Evolutionary conservation across 35 echinoderm and acorn worm genomes (phyloP).

Genomic region (Strongylocentrotus purpuratus): DNA sequence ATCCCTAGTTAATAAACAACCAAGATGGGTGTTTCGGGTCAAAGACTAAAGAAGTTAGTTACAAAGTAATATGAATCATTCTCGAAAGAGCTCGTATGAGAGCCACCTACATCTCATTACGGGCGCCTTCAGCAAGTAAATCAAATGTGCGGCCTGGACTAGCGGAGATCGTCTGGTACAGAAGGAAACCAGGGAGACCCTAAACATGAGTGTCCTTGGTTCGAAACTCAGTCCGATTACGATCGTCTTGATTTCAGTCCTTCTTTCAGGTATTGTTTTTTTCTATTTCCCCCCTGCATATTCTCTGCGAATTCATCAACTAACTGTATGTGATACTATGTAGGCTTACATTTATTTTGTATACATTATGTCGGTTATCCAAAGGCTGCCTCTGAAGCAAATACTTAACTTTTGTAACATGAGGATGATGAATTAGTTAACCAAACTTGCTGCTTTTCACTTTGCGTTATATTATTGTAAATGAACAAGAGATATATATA

Average conservation of each 20-base stretch:
- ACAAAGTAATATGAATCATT: not conserved
- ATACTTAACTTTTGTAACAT: too few relatives aligned
- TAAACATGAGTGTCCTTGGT: not conserved
- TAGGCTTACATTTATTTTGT: too few relatives aligned
- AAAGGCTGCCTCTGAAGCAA: too few relatives aligned
- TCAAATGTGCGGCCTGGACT: not conserved
- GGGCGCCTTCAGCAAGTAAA: not conserved
- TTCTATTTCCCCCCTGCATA: too few relatives aligned
- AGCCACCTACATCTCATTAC: not conserved
- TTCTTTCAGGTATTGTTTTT: not conserved
- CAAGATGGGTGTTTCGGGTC: conserved; percentile 7
- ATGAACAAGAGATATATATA: too few relatives aligned
- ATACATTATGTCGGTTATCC: too few relatives aligned
- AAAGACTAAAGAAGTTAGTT: conserved; percentile 3
- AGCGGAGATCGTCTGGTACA: not conserved
- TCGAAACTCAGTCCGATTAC: not conserved
- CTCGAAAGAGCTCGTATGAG: not conserved
- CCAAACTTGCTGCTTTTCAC: too few relatives aligned
- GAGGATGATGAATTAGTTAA: too few relatives aligned
- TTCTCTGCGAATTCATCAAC: too few relatives aligned
- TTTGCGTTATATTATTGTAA: too few relatives aligned
- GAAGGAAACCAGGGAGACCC: not conserved
- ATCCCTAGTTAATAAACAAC: not conserved
- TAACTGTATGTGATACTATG: too few relatives aligned
- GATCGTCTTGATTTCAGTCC: not conserved